Base-by-base conservation (phyloP, 1,140 invertebrate genomes). In the Thereuonema tuberculata region DNA sequence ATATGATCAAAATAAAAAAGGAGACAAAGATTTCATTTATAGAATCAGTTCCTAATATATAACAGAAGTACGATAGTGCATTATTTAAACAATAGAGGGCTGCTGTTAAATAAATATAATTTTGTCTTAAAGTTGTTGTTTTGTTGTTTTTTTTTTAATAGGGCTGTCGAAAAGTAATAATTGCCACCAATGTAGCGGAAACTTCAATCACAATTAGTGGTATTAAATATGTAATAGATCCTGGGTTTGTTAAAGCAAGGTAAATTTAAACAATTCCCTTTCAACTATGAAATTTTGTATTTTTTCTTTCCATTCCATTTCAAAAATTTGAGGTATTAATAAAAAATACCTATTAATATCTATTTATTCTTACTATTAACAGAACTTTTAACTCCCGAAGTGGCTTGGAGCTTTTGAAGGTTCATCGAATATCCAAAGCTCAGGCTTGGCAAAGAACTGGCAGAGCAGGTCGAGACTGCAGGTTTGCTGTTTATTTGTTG, bases 111-210 rank as follows among this genome's bases (percentile, higher is more conserved):
- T n/a, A n/a, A n/a, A n/a, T n/a, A n/a, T n/a, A 67, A 61, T 60
- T 24, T 20, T 21, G 61, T 12, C 23, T 46, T 21, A 56, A 5
- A 12, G 2, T 25, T 25, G 14, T n/a, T 14, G 20, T n/a, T 29
- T 49, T 57, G 48, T 46, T 28, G 3, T 17, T 50, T 25, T n/a
- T 29, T 15, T 47, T 65, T 48, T 56, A n/a, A n/a, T n/a, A 65
- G 15, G 84, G 82, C 57, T 78, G 77, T 24, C 75, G 95, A 37
- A 97, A 97, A 76, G 83, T 99, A 17, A 84, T 99, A 63, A 74
- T 98, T 53, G 83, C 92, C n/a, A 99, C 96, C 24, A 99, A 99
- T 72, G 90, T 99, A 62, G 96, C 96, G 2, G 96, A 97, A 76
- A 95, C 93, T 1, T 96, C 93, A 3, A 80, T 99, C 1, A 99